Evolutionary conservation across 2,113 vertebrate genomes (phyloP).

Genomic region (Glaucomys volans): DNA sequence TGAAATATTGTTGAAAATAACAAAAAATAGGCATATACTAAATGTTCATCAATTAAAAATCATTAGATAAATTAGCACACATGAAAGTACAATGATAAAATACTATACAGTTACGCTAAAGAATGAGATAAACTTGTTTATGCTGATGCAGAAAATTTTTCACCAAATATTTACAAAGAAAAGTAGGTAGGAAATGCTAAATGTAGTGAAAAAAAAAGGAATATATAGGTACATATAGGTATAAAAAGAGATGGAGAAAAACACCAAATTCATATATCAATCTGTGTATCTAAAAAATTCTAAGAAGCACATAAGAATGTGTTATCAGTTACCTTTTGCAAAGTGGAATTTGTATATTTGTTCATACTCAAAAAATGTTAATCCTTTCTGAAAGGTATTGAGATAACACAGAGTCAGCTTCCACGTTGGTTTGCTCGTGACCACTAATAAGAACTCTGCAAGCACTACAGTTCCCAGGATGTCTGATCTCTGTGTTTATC

Average conservation of each 20-base stretch:
- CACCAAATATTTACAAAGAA: background rate
- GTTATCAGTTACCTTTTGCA: background rate
- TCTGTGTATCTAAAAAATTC: background rate
- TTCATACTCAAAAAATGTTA: background rate
- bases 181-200: background rate
- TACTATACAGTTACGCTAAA: background rate
- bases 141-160: background rate
- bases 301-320: background rate
- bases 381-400: background rate
- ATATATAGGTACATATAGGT: background rate
- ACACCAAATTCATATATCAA: background rate
- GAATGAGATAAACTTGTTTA: background rate
- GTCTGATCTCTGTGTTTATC: background rate
- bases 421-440: background rate
- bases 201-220: background rate
- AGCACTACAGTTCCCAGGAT: background rate
- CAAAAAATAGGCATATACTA: background rate
- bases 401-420: background rate
- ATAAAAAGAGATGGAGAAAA: background rate
- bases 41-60: slow-evolving; percentile 24
- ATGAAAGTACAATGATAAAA: background rate
- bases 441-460: background rate
- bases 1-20: background rate
- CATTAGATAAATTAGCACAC: background rate
- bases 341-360: background rate